A percentile compares a stretch with the other conserved stretches of the same genome.
phyloP scores from a whole-genome alignment of 2,113 vertebrate species.

The Crypturellus undulatus region DNA sequence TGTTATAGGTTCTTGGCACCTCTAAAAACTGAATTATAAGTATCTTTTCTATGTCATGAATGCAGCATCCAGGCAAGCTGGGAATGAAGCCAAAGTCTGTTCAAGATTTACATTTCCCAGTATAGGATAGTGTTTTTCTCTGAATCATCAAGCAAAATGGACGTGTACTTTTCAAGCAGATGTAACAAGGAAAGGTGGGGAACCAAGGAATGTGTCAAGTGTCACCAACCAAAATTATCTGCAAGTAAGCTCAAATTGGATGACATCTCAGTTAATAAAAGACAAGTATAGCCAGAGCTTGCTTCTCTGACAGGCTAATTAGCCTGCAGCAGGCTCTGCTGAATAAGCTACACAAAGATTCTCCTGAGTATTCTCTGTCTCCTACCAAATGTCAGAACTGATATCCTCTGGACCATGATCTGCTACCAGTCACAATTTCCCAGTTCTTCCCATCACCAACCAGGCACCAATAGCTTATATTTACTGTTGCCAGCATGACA shows the following conservation, averaged over 20 bases:
- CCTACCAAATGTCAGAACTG: background rate
- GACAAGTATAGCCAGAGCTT: background rate
- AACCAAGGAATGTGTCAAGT: background rate
- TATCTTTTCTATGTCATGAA: background rate
- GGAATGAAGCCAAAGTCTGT: background rate
- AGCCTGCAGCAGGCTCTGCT: background rate
- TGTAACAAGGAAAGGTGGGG: background rate
- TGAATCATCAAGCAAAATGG: background rate
- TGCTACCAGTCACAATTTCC: background rate
- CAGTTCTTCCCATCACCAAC: background rate
- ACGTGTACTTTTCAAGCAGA: background rate
- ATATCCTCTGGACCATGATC: background rate
- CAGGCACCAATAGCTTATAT: background rate
- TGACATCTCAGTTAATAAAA: background rate
- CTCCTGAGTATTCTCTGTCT: background rate
- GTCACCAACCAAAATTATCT: background rate
- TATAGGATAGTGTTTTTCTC: background rate
- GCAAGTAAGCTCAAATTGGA: background rate
- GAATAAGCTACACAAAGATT: background rate
- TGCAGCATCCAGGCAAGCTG: background rate
- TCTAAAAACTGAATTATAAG: background rate
- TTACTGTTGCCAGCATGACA: background rate
- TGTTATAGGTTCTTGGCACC: background rate
- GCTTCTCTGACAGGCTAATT: constrained; percentile 24
- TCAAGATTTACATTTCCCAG: background rate